Percentiles rank a stretch among this genome's conserved stretches.
Conservation (phyloP, 2,113 vertebrate genomes). For the Sander vitreus region DNA sequence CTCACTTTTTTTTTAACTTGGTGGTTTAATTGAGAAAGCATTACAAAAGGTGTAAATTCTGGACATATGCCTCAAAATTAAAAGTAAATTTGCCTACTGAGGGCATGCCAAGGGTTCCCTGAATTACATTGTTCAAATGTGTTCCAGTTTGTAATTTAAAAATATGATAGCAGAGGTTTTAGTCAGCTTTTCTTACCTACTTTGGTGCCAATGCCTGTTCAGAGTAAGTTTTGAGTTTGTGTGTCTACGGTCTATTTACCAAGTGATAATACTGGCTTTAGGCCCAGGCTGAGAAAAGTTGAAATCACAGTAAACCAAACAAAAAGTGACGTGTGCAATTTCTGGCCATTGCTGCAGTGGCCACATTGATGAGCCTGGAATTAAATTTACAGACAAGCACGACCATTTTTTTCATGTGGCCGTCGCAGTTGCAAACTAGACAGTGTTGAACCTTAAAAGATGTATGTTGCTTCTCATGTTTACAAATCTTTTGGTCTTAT, state of each 20-base stretch:
- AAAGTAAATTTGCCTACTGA: no score
- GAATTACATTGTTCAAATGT: not conserved
- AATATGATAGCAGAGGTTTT: not conserved
- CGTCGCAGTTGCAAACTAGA: not conserved
- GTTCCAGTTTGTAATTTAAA: not conserved
- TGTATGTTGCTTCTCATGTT: not conserved
- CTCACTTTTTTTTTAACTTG: not conserved
- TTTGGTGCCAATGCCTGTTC: not conserved
- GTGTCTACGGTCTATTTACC: not conserved
- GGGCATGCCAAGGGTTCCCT: not conserved
- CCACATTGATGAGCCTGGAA: not conserved
- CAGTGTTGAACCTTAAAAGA: not conserved
- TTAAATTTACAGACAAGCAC: not conserved
- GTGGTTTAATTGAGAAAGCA: not conserved
- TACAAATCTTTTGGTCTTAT: not conserved
- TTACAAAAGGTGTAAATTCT: not conserved
- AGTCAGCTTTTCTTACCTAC: not conserved
- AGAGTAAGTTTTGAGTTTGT: not conserved
- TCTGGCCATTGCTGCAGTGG: not conserved
- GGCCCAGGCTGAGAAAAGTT: not conserved
- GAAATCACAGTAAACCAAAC: not conserved
- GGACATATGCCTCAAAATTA: not conserved
- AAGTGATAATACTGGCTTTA: not conserved
- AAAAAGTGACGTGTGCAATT: not conserved
- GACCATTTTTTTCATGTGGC: not conserved